Percentiles rank a stretch among this genome's conserved stretches.
These are phyloP conservation scores for zebrafish (Danio rerio) DNA, from an alignment of 2,113 vertebrate species.

Conservation along the genomic window DNA sequence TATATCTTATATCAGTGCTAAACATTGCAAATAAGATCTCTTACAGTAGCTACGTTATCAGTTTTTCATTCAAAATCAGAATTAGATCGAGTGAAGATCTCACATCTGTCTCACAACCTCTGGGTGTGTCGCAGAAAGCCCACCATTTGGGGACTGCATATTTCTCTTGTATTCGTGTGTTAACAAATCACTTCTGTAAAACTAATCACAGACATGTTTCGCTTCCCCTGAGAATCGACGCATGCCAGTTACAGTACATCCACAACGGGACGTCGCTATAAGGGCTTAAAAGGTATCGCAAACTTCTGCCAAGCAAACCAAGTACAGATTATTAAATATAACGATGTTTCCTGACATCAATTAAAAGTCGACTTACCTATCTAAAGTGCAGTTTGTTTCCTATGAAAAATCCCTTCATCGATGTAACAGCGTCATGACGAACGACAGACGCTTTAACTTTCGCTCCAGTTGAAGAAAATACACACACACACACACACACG, in stretches of 20 bases:
- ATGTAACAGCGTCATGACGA: not conserved
- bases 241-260: not conserved
- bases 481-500: not conserved
- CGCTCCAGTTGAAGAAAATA: not conserved
- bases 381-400: not conserved
- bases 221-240: not conserved
- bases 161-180: not conserved
- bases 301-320: not conserved
- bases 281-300: not conserved
- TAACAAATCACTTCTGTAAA: not conserved
- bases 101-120: conserved; percentile 32
- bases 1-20: no score
- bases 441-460: conserved; percentile 9
- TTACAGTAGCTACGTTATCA: not conserved
- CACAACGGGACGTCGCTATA: no score
- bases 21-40: no score
- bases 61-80: not conserved
- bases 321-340: not conserved
- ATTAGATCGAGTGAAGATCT: not conserved
- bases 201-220: not conserved
- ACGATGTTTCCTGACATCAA: not conserved
- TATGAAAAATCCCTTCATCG: conserved; percentile 20
- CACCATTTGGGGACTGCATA: not conserved
- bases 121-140: conserved; percentile 23
- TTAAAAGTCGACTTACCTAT: not conserved